These are phyloP conservation scores for Galago senegalensis DNA, from an alignment of 2,797 vertebrate species.

Conservation along the genomic window DNA sequence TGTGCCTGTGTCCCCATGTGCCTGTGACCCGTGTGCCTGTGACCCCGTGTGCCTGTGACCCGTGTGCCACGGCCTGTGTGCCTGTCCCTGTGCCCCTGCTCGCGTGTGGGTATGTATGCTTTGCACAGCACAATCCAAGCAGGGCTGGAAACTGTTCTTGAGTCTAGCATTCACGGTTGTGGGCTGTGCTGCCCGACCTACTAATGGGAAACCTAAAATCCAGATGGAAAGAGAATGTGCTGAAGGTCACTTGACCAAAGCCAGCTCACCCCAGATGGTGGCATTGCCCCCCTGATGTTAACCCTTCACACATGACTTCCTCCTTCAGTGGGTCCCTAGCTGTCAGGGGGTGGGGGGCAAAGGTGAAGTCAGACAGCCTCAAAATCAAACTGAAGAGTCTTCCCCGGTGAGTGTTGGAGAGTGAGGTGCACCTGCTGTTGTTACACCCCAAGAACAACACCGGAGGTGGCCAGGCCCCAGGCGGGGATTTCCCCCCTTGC, in stretches of 20 bases:
- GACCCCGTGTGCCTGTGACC: no score
- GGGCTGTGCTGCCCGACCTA: fast-evolving
- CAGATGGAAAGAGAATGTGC: neutral
- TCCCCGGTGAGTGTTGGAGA: fast-evolving
- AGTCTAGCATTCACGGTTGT: neutral
- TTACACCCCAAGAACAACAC: neutral
- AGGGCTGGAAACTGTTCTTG: neutral
- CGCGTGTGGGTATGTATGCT: fast-evolving
- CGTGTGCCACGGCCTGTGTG: no score
- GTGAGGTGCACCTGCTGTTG: neutral
- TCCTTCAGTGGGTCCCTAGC: neutral
- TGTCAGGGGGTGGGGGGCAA: neutral
- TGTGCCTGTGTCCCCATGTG: no score
- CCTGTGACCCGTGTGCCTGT: no score
- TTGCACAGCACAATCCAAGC: neutral
- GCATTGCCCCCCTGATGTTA: neutral
- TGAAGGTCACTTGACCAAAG: neutral
- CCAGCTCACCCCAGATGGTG: neutral
- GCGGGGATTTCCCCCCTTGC: no score
- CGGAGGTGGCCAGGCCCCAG: no score
- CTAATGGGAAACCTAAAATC: neutral
- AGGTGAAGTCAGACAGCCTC: neutral
- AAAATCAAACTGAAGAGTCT: neutral
- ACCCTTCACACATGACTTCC: no score
- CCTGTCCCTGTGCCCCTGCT: no score